phyloP scores from a whole-genome alignment of 2,888 invertebrate genomes.

The Drosophila formosana region DNA sequence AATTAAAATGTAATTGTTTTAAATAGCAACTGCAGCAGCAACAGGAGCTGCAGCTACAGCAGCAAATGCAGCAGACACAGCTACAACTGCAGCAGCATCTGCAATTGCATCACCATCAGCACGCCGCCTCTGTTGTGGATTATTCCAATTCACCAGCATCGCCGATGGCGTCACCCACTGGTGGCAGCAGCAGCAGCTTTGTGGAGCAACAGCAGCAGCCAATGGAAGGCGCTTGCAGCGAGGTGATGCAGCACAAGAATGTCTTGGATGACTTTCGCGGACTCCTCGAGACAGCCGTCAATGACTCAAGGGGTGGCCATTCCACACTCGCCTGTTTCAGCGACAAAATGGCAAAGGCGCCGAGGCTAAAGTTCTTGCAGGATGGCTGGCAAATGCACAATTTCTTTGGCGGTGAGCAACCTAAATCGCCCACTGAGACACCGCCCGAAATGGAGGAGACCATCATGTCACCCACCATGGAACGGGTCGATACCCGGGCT shows the following conservation, averaged over 20 bases:
- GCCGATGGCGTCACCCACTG: slow-evolving; percentile 81
- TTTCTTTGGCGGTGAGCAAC: slow-evolving; percentile 84
- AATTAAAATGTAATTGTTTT: neutral
- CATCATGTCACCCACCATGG: slow-evolving; percentile 62
- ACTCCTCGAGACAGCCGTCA: slow-evolving; percentile 68
- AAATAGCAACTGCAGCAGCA: slow-evolving; percentile 51
- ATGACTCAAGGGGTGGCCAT: slow-evolving; percentile 63
- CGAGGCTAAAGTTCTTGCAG: slow-evolving; percentile 82
- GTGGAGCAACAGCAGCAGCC: slow-evolving; percentile 54
- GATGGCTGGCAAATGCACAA: slow-evolving; percentile 84
- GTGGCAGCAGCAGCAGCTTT: slow-evolving; percentile 51
- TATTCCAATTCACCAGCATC: slow-evolving; percentile 83
- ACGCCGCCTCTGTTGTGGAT: slow-evolving; percentile 55
- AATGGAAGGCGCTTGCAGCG: slow-evolving; percentile 35
- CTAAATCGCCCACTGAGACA: slow-evolving; percentile 85
- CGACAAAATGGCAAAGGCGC: slow-evolving; percentile 52
- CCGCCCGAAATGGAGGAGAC: slow-evolving; percentile 79
- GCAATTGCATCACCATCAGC: slow-evolving; percentile 61
- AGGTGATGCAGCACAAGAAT: slow-evolving; percentile 59
- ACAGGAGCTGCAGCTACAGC: slow-evolving; percentile 49
- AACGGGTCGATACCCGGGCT: slow-evolving; percentile 60
- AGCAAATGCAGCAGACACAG: slow-evolving; percentile 70
- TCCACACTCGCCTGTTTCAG: slow-evolving; percentile 52
- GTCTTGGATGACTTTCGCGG: slow-evolving; percentile 71
- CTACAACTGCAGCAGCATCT: slow-evolving; percentile 82